phyloP scores from a whole-genome alignment of 2,888 invertebrate genomes.

The Drosophila subsilvestris region DNA sequence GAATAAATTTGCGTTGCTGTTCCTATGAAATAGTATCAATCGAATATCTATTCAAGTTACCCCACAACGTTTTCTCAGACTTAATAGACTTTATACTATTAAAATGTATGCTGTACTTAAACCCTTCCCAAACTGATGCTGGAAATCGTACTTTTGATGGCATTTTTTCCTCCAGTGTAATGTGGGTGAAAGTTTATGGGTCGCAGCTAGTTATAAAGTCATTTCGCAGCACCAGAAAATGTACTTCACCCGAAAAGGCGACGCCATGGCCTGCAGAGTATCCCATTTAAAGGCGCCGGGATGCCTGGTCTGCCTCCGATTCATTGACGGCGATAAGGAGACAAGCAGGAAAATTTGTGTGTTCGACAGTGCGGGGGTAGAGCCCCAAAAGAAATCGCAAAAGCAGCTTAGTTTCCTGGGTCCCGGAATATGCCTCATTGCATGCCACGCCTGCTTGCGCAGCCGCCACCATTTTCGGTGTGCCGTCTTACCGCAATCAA shows the following conservation, averaged over 20 bases:
- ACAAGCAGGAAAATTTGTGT: slow-evolving; percentile 24
- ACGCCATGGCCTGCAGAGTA: slow-evolving; percentile 35
- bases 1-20: too few relatives aligned
- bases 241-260: slow-evolving; percentile 47
- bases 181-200: slow-evolving; percentile 54
- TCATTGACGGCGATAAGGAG: slow-evolving; percentile 66
- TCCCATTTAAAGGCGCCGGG: slow-evolving; percentile 59
- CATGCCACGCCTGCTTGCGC: slow-evolving; percentile 56
- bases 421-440: slow-evolving; percentile 58
- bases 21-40: too few relatives aligned
- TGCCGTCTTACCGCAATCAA: slow-evolving; percentile 75
- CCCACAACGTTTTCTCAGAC: neutral
- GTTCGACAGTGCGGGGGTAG: neutral
- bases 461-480: slow-evolving; percentile 47
- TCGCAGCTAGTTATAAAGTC: slow-evolving; percentile 75
- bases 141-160: neutral
- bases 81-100: neutral
- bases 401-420: slow-evolving; percentile 49
- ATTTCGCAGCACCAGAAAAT: slow-evolving; percentile 56
- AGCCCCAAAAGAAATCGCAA: slow-evolving; percentile 5
- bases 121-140: neutral
- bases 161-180: neutral
- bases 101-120: neutral
- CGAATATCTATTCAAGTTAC: neutral
- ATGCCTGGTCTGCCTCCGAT: slow-evolving; percentile 56